Evolutionary conservation across 2,888 invertebrate species (phyloP).

Genomic region (Polymixis lichenea): DNA sequence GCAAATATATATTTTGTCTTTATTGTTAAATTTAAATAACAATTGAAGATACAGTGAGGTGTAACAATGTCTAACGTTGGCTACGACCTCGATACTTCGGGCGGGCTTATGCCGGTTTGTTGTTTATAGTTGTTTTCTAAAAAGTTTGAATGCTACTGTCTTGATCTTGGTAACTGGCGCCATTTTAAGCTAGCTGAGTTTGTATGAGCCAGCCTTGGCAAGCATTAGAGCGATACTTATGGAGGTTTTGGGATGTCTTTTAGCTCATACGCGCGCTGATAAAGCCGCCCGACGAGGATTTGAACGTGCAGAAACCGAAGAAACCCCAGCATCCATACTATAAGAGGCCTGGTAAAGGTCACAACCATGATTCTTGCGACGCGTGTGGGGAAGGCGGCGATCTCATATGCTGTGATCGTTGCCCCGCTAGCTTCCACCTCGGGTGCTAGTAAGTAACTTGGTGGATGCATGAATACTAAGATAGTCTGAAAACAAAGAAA

Average conservation of each 20-base stretch:
- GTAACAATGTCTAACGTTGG: constrained; percentile 89
- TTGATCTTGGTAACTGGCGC: constrained; percentile 70
- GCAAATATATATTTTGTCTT: constrained; percentile 35
- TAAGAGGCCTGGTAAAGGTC: constrained; percentile 96
- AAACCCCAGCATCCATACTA: constrained; percentile 95
- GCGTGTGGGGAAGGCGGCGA: constrained; percentile 98
- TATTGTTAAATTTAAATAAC: constrained; percentile 46
- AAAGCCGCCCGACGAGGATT: constrained; percentile 96
- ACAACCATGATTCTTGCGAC: constrained; percentile 98
- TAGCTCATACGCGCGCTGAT: constrained; percentile 97
- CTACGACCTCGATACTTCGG: constrained; percentile 94
- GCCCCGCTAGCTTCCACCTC: constrained; percentile 98
- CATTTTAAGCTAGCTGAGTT: constrained; percentile 70
- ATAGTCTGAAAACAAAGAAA: neutral
- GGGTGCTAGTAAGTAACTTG: constrained; percentile 96
- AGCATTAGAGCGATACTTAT: constrained; percentile 25
- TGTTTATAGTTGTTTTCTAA: constrained; percentile 75
- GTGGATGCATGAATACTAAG: constrained; percentile 41
- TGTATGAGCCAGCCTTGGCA: constrained; percentile 34
- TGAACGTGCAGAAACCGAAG: constrained; percentile 90
- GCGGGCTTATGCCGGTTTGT: constrained; percentile 97
- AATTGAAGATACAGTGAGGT: constrained; percentile 54
- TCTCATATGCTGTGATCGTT: constrained; percentile 98
- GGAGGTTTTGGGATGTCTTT: constrained; percentile 68
- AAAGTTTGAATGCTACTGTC: constrained; percentile 48